These are phyloP conservation scores for Pygoscelis adeliae DNA, from an alignment of 2,113 vertebrate genomes.

Conservation along the genomic window DNA sequence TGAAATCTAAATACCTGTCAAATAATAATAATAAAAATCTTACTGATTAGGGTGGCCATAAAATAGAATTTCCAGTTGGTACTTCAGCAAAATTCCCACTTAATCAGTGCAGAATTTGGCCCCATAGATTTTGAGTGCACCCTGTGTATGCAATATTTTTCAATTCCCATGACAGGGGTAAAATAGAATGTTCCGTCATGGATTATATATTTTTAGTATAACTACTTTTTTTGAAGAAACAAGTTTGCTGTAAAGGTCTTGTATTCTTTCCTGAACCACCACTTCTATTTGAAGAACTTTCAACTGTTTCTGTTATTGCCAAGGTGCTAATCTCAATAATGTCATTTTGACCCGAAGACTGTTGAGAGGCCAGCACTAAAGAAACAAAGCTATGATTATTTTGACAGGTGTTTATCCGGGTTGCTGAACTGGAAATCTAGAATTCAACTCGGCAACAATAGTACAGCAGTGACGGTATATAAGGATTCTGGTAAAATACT, in stretches of 20 bases:
- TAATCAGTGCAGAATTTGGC: not conserved
- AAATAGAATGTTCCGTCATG: not conserved
- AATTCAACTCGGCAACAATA: not conserved
- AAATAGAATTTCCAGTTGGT: not conserved
- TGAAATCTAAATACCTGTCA: not conserved
- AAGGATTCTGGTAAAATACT: not conserved
- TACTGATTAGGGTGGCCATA: not conserved
- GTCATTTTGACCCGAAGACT: not conserved
- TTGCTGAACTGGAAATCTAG: not conserved
- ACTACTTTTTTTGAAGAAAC: not conserved
- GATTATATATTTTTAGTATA: not conserved
- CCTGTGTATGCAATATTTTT: not conserved
- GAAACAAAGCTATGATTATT: constrained; percentile 9
- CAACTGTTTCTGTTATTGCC: not conserved
- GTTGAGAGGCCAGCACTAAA: not conserved
- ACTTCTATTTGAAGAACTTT: not conserved
- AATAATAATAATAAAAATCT: not conserved
- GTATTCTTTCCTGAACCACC: not conserved
- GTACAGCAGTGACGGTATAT: not conserved
- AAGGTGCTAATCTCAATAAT: not conserved
- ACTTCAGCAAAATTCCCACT: not conserved
- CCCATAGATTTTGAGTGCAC: not conserved
- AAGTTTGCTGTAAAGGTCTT: not conserved
- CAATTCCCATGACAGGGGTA: not conserved
- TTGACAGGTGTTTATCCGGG: not conserved